A percentile compares a stretch with the other conserved stretches of the same genome.
These are phyloP conservation scores for Plotosus lineatus DNA, from an alignment of 2,113 vertebrate species.

Conservation along the genomic window DNA sequence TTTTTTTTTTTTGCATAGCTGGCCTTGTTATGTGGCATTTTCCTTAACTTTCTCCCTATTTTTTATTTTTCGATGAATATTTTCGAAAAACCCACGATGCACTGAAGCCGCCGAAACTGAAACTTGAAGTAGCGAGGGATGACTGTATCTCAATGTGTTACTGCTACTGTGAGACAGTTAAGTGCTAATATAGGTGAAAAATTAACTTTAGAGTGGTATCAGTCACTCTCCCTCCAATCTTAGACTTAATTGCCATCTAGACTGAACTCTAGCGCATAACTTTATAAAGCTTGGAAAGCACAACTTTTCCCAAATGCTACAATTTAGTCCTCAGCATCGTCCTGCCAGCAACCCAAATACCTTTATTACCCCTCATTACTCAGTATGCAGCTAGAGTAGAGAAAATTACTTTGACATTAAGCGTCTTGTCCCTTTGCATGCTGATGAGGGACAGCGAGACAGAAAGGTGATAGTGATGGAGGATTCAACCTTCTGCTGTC, in stretches of 20 bases:
- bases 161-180: too few species aligned
- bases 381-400: conserved; percentile 59
- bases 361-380: conserved; percentile 49
- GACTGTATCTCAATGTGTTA: too few species aligned
- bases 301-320: background rate
- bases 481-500: conserved; percentile 68
- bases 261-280: background rate
- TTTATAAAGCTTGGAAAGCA: conserved; percentile 4
- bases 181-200: background rate
- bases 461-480: conserved; percentile 63
- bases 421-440: conserved; percentile 58
- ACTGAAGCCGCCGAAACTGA: too few species aligned
- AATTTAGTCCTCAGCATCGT: background rate
- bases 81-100: too few species aligned
- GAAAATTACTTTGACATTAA: conserved; percentile 69
- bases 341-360: conserved; percentile 12
- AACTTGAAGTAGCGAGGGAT: too few species aligned
- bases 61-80: too few species aligned
- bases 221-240: too few species aligned
- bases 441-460: conserved; percentile 60
- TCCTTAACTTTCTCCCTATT: too few species aligned
- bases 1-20: too few species aligned
- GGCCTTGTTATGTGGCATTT: too few species aligned
- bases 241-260: background rate
- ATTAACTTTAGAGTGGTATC: background rate